Evolutionary conservation across 2,888 invertebrate genomes (phyloP).

Genomic region (Colostygia pectinataria): DNA sequence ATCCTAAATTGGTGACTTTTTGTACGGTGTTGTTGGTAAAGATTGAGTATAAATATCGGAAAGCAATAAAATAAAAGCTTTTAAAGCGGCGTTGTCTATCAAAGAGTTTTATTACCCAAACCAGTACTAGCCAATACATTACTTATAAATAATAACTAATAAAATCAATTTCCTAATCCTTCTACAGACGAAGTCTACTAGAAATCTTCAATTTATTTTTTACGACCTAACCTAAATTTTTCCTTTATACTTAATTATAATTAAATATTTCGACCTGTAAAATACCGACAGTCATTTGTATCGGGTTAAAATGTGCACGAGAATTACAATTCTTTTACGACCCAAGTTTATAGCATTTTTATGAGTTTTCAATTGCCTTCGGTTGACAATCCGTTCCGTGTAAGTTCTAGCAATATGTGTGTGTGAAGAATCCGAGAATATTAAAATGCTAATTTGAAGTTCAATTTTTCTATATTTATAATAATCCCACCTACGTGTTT

Average conservation of each 20-base stretch:
- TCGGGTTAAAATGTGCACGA: slow-evolving; percentile 54
- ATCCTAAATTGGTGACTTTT: too few relatives aligned
- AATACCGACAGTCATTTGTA: slow-evolving; percentile 39
- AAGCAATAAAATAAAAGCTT: not conserved
- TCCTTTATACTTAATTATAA: slow-evolving; percentile 45
- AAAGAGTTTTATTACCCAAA: slow-evolving; percentile 15
- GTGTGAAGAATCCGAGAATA: slow-evolving; percentile 58
- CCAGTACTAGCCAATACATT: not conserved
- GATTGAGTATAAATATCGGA: not conserved
- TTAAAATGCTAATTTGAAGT: slow-evolving; percentile 71
- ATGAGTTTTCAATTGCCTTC: slow-evolving; percentile 73
- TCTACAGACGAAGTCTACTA: slow-evolving; percentile 13
- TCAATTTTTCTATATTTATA: slow-evolving; percentile 30
- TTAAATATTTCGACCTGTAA: slow-evolving; percentile 43
- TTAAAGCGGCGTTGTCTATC: slow-evolving; percentile 12
- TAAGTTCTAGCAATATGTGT: slow-evolving; percentile 77
- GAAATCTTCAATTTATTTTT: slow-evolving; percentile 33
- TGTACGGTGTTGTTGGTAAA: not conserved
- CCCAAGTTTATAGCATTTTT: slow-evolving; percentile 72
- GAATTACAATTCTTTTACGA: slow-evolving; percentile 77
- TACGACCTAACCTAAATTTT: slow-evolving; percentile 39
- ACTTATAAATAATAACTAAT: slow-evolving; percentile 15
- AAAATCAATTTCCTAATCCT: slow-evolving; percentile 26
- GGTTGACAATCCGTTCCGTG: slow-evolving; percentile 70
- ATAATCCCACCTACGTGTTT: slow-evolving; percentile 24